A percentile compares a stretch with the other conserved stretches of the same genome.
phyloP scores from a whole-genome alignment of 1,140 invertebrate species.

The Luehdorfia chinensis region DNA sequence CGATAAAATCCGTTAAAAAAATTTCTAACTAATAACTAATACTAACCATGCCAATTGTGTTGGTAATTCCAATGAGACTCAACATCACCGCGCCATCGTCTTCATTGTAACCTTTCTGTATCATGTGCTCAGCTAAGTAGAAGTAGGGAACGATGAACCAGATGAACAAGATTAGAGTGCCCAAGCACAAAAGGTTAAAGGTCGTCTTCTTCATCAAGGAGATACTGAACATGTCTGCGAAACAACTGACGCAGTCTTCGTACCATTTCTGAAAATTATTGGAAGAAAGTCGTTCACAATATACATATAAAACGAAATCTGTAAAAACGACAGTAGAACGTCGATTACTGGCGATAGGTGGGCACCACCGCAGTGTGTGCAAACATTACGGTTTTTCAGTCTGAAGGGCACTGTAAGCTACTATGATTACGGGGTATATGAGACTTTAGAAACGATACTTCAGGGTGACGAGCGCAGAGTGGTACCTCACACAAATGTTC shows the following conservation, averaged over 20 bases:
- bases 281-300: no score
- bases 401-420: no score
- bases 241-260: constrained; percentile 82
- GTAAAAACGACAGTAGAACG: no score
- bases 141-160: constrained; percentile 96
- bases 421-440: no score
- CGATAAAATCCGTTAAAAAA: no score
- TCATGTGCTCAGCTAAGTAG: constrained; percentile 87
- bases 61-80: constrained; percentile 90
- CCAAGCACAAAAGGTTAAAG: constrained; percentile 88
- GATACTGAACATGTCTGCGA: constrained; percentile 87
- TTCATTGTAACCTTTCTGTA: constrained; percentile 80
- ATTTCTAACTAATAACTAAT: no score
- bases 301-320: constrained; percentile 36
- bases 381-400: no score
- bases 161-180: constrained; percentile 90
- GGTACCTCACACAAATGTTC: no score
- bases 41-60: constrained; percentile 91
- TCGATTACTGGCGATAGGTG: no score
- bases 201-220: constrained; percentile 88
- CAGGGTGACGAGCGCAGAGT: no score
- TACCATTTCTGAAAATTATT: constrained; percentile 86
- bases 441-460: no score
- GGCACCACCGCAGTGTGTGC: no score
- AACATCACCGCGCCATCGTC: constrained; percentile 86